phyloP scores from a whole-genome alignment of 2,113 vertebrate species.

The Ammodytes dubius region DNA sequence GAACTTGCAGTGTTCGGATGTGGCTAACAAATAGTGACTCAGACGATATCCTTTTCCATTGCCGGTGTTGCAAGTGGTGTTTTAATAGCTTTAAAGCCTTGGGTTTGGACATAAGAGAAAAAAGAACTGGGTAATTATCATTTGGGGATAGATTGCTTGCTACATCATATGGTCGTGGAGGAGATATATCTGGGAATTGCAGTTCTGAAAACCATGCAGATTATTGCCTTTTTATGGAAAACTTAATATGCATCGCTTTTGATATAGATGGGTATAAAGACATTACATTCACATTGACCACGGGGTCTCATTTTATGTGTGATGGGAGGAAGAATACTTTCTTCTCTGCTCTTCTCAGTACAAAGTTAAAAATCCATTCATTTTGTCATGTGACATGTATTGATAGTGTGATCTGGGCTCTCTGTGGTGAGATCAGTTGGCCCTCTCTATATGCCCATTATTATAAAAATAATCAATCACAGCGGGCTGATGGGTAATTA shows the following conservation, averaged over 20 bases:
- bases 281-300: too few relatives aligned
- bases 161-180: neutral
- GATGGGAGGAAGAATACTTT: neutral
- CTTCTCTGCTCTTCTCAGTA: neutral
- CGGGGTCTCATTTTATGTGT: neutral
- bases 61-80: too few relatives aligned
- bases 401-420: conserved; percentile 30
- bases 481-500: conserved; percentile 36
- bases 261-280: neutral
- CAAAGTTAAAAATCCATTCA: conserved; percentile 9
- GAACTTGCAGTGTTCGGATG: neutral
- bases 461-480: conserved; percentile 37
- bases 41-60: neutral
- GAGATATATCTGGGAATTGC: neutral
- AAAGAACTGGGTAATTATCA: neutral
- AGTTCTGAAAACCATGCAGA: neutral
- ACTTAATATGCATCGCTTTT: too few relatives aligned
- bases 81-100: neutral
- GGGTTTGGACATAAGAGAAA: neutral
- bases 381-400: conserved; percentile 14
- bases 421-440: conserved; percentile 16
- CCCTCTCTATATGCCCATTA: neutral
- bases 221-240: neutral
- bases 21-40: neutral
- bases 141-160: neutral